These are phyloP conservation scores for Catocala nupta DNA, from an alignment of 2,888 invertebrate genomes.

Conservation along the genomic window DNA sequence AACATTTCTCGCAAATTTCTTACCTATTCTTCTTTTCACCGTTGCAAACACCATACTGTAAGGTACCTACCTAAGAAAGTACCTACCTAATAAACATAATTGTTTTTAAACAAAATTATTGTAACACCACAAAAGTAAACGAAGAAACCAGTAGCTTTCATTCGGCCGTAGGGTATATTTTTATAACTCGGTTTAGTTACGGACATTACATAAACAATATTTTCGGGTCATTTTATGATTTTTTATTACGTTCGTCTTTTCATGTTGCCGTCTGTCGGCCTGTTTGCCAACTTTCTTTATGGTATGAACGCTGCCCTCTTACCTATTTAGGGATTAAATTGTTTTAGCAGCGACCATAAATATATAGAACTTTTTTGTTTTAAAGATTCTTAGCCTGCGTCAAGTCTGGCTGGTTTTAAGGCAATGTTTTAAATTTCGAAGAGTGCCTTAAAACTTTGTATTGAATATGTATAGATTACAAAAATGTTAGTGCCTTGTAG, in stretches of 20 bases:
- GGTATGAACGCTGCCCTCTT: constrained; percentile 44
- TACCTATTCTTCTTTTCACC: neutral
- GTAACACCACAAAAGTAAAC: constrained; percentile 47
- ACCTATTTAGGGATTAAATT: constrained; percentile 44
- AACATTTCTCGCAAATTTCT: neutral
- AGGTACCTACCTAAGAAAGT: constrained; percentile 32
- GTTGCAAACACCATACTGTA: constrained; percentile 5
- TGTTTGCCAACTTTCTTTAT: constrained; percentile 71
- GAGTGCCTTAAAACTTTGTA: too few relatives aligned
- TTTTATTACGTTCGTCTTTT: constrained; percentile 72
- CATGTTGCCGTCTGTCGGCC: constrained; percentile 68
- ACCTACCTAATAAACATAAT: constrained; percentile 36
- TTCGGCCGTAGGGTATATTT: constrained; percentile 59
- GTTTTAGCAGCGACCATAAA: constrained; percentile 34
- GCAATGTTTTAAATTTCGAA: too few relatives aligned
- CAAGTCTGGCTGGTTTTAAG: neutral
- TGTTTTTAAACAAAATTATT: constrained; percentile 50
- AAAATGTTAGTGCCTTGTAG: too few relatives aligned
- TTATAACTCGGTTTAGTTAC: constrained; percentile 60
- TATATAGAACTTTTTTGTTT: constrained; percentile 22
- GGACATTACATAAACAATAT: constrained; percentile 65
- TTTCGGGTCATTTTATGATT: constrained; percentile 74
- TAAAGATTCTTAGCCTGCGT: constrained; percentile 4
- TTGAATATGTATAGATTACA: too few relatives aligned
- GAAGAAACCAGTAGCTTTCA: constrained; percentile 73